Percentiles rank a stretch among this genome's conserved stretches.
These are phyloP conservation scores for Tenthredo notha DNA, from an alignment of 2,888 invertebrate species.

Conservation along the genomic window DNA sequence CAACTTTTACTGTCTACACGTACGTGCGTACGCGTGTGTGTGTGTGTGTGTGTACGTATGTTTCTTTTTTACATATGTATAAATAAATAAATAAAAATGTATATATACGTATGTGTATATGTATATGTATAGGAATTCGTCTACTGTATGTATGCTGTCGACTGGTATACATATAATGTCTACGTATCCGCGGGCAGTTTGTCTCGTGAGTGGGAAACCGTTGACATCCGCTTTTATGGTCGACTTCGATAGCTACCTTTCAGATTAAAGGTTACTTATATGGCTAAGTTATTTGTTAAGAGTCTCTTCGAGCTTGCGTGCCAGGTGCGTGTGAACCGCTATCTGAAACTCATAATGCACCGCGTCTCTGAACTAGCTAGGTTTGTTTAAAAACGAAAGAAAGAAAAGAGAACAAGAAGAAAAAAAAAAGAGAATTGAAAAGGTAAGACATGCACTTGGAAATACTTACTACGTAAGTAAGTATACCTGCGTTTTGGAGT, in stretches of 20 bases:
- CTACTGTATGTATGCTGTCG: background rate
- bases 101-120: background rate
- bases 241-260: slow-evolving; percentile 49
- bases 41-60: background rate
- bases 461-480: background rate
- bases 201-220: slow-evolving; percentile 39
- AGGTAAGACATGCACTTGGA: slow-evolving; percentile 4
- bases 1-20: background rate
- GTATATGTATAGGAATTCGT: background rate
- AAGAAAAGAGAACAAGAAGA: background rate
- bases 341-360: slow-evolving; percentile 67
- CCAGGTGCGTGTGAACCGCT: slow-evolving; percentile 65
- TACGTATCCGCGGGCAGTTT: slow-evolving; percentile 27
- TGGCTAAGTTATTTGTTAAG: slow-evolving; percentile 68
- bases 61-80: background rate
- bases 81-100: slow-evolving; percentile 6
- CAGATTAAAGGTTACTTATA: slow-evolving; percentile 67
- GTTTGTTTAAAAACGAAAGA: background rate
- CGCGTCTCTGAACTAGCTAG: slow-evolving; percentile 49
- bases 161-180: background rate
- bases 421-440: background rate
- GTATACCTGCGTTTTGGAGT: background rate
- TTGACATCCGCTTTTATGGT: slow-evolving; percentile 51
- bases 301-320: slow-evolving; percentile 59
- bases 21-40: background rate